phyloP scores from a whole-genome alignment of 1,140 invertebrate genomes.

The Bombus waltoni region DNA sequence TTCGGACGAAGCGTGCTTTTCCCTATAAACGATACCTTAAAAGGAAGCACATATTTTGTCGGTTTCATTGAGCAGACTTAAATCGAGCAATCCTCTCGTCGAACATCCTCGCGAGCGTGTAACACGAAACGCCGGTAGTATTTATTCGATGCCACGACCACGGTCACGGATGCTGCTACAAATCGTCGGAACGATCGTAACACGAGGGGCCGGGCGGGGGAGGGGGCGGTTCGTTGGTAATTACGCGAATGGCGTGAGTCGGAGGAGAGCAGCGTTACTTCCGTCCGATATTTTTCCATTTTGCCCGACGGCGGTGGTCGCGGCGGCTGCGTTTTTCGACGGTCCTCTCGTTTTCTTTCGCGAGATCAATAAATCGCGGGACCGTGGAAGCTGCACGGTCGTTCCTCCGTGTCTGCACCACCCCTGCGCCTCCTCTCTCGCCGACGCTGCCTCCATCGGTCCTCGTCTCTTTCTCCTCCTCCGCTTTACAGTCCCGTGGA shows the following conservation, averaged over 20 bases:
- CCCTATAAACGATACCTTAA: neutral
- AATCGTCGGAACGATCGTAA: slow-evolving; percentile 52
- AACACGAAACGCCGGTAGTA: slow-evolving; percentile 18
- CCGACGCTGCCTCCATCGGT: neutral
- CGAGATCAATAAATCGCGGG: slow-evolving; percentile 66
- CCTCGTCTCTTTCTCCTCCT: neutral
- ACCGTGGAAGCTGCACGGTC: slow-evolving; percentile 51
- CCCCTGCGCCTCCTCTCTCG: neutral
- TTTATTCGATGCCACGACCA: slow-evolving; percentile 13
- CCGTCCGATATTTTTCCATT: slow-evolving; percentile 60
- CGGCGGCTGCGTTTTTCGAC: slow-evolving; percentile 58
- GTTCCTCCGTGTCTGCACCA: slow-evolving; percentile 49
- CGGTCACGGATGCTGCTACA: slow-evolving; percentile 41
- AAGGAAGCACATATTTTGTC: neutral
- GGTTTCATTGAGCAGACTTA: neutral
- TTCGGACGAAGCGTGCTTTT: neutral
- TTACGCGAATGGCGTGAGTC: slow-evolving; percentile 47
- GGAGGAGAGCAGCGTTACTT: slow-evolving; percentile 20
- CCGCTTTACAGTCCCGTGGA: neutral
- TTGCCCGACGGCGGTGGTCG: slow-evolving; percentile 22
- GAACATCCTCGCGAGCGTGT: neutral
- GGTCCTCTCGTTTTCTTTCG: slow-evolving; percentile 54
- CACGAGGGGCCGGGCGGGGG: neutral
- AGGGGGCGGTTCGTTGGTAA: slow-evolving; percentile 24
- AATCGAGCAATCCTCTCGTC: neutral